Conservation (phyloP, 37 sponge, comb jelly and placozoan genomes). For the Corticium candelabrum region DNA sequence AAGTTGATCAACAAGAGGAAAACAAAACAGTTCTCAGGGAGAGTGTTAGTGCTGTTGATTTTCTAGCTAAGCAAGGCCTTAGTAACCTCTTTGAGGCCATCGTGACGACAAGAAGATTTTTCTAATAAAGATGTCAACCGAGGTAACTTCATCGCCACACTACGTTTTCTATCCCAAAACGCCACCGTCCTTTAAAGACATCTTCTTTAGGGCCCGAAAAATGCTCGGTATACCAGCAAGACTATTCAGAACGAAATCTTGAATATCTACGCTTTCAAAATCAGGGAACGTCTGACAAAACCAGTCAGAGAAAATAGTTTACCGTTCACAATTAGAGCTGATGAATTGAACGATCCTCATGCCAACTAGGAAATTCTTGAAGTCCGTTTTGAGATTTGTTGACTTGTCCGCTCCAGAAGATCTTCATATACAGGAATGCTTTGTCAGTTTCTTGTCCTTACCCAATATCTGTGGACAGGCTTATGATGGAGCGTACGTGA, state of each 20-base stretch:
- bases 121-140: conserved; percentile 15
- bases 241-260: conserved; percentile 34
- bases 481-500: not conserved
- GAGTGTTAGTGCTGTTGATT: conserved; percentile 28
- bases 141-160: no score
- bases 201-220: conserved; percentile 13
- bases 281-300: conserved; percentile 20
- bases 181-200: conserved; percentile 17
- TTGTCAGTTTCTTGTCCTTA: conserved; percentile 19
- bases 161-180: no score
- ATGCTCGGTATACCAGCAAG: conserved; percentile 37
- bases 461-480: not conserved
- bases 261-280: conserved; percentile 20
- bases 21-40: conserved; percentile 31
- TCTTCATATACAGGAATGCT: conserved; percentile 43
- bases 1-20: conserved; percentile 19
- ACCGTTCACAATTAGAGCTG: conserved; percentile 33
- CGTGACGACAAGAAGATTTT: conserved; percentile 41
- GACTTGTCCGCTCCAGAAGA: conserved; percentile 40
- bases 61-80: conserved; percentile 38
- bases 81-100: conserved; percentile 35
- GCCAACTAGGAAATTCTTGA: conserved; percentile 25
- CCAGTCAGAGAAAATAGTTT: conserved; percentile 19
- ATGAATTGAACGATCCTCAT: conserved; percentile 37
- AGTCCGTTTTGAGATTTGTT: conserved; percentile 36